Percentiles rank a stretch among this genome's conserved stretches.
Conservation (phyloP, 2,888 invertebrate genomes). For the Creontiades dilutus region DNA sequence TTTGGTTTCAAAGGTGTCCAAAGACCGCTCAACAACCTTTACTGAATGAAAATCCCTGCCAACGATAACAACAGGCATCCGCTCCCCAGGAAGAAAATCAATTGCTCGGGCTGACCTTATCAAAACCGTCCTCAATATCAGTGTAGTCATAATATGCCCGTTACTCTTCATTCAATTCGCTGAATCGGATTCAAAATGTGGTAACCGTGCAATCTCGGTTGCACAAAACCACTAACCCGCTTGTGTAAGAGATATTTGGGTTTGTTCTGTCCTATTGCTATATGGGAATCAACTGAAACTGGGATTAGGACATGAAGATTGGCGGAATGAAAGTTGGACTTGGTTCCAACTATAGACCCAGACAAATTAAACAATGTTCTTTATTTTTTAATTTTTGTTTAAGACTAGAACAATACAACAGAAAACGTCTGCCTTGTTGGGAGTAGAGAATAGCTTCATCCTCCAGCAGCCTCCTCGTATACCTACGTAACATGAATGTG, state of each 20-base stretch:
- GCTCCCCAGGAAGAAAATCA: not conserved
- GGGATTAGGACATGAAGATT: no score
- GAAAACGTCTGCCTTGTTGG: no score
- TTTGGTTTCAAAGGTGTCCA: not conserved
- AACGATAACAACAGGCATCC: not conserved
- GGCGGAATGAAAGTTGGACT: no score
- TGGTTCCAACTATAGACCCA: no score
- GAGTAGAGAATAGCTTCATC: no score
- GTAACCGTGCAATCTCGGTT: not conserved
- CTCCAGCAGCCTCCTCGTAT: no score
- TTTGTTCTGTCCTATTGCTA: not conserved
- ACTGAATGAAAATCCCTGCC: not conserved
- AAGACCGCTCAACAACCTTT: not conserved
- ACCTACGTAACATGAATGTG: no score
- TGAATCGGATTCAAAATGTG: not conserved
- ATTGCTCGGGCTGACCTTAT: not conserved
- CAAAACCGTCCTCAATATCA: constrained; percentile 12
- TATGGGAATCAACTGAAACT: not conserved
- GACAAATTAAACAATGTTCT: no score
- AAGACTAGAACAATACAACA: no score
- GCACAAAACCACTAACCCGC: not conserved
- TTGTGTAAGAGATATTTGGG: not conserved
- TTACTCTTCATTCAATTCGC: not conserved
- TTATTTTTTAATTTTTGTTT: no score
- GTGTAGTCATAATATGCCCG: not conserved